Evolutionary conservation across 2,888 invertebrate species (phyloP).

Genomic region (Scaptomyza caliginosa): DNA sequence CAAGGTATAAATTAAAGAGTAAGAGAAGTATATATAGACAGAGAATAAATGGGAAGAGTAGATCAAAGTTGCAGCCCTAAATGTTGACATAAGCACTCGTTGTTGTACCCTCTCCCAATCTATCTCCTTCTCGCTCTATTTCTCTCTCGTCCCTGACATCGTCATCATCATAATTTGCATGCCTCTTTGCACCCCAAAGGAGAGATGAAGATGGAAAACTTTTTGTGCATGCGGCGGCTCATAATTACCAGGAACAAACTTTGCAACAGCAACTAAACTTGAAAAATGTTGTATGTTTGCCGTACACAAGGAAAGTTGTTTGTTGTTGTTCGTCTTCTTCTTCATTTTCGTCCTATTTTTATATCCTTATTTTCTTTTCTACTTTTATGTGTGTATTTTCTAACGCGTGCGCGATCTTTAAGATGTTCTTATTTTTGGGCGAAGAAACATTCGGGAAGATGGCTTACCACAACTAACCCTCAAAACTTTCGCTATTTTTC

Average conservation of each 20-base stretch:
- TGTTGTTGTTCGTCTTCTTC: background rate
- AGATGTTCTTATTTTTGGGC: conserved; percentile 26
- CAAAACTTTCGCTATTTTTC: conserved; percentile 74
- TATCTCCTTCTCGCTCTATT: background rate
- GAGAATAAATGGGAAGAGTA: background rate
- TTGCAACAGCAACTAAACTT: conserved; percentile 56
- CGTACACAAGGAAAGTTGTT: conserved; percentile 29
- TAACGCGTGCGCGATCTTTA: conserved; percentile 17
- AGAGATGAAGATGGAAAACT: conserved; percentile 37
- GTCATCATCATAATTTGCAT: conserved; percentile 66
- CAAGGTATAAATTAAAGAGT: background rate
- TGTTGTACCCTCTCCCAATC: background rate
- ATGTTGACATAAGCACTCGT: conserved; percentile 26
- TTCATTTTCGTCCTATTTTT: background rate
- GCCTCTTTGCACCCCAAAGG: conserved; percentile 52
- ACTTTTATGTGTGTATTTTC: background rate
- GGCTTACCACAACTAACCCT: conserved; percentile 57
- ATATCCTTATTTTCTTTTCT: background rate
- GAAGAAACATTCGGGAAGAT: conserved; percentile 25
- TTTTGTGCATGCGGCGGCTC: conserved; percentile 65
- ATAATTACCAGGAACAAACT: conserved; percentile 72
- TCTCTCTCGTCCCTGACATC: background rate
- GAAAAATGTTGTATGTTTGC: conserved; percentile 46
- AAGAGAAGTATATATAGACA: background rate
- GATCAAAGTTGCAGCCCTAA: conserved; percentile 41